Evolutionary conservation across 2,113 vertebrate species (phyloP), one percentile per base, ranked within the genome.

Genomic region (Sylvilagus bachmani): DNA sequence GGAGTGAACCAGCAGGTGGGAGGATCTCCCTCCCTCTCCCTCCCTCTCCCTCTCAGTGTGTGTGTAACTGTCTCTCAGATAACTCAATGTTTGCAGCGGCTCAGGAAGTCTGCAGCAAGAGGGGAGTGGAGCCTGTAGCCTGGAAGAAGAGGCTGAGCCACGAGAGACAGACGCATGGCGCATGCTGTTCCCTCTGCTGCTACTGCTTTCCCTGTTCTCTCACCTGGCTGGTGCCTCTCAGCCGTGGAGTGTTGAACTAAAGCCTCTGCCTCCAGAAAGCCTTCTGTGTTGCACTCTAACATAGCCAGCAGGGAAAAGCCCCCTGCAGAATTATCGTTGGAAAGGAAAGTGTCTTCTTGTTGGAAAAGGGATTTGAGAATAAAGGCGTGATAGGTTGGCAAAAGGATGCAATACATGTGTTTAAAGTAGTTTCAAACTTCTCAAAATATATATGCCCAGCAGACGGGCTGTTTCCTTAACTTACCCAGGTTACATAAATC

Each of bases 361-460:
- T 58, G 78, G 82, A 86, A 95, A 86, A 73, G 31, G 33, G 67
- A 33, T 21, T 36, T 74, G 77, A 91, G 31, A 79, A 75, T n/a
- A 86, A 82, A 87, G 79, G 58, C 6, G 21, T 58, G 27, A 73
- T 58, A 80, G 79, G 62, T 67, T 61, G 64, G 29, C n/a, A 74
- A 51, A 81, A 78, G 24, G 27, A 77, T 79, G 36, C 16, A 61
- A 75, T 61, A 21, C 0, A 27, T 31, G 24, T 61, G 10, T 33
- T 19, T 22, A 31, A 29, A 82, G 75, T 62, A 21, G n/a, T 36
- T 95, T 62, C 5, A 58, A 58, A 58, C 14, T 58, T 58, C 11
- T 58, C 38, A 86, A 75, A 62, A n/a, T 0, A 36, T 29, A 31
- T 36, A 82, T 27, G 19, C 36, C 53, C 51, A 27, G 49, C 71